Percentiles rank a stretch among this genome's conserved stretches.
Conservation (phyloP, 2,113 vertebrate species). For the Oreochromis spilurus region DNA sequence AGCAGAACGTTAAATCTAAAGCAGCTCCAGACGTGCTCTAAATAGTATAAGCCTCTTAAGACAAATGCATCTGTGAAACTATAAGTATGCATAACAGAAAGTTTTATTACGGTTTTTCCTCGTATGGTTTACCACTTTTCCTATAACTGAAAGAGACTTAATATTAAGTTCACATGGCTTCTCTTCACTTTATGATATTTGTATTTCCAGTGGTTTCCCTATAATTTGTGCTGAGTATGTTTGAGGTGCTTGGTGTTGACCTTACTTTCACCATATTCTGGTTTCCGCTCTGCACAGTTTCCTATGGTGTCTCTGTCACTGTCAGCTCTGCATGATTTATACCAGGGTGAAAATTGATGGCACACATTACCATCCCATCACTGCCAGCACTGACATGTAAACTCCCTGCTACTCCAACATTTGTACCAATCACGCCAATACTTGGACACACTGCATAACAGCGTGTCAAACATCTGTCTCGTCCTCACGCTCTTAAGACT, state of each 20-base stretch:
- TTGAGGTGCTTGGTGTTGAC: background rate
- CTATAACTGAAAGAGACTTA: background rate
- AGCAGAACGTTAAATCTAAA: background rate
- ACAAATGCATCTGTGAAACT: background rate
- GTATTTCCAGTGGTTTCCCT: constrained; percentile 36
- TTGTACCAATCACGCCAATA: background rate
- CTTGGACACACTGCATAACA: background rate
- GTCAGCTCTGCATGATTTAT: background rate
- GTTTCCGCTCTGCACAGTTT: constrained; percentile 1
- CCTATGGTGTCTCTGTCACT: background rate
- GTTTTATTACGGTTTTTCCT: background rate
- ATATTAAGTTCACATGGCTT: constrained; percentile 9
- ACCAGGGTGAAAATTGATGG: background rate
- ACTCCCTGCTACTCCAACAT: background rate
- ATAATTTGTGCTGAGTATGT: constrained; percentile 21
- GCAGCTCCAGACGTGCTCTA: background rate
- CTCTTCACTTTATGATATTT: constrained; percentile 16
- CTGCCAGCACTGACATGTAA: background rate
- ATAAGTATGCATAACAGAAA: background rate
- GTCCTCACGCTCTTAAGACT: background rate
- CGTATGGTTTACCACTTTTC: background rate
- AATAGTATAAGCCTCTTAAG: background rate
- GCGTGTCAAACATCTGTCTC: constrained; percentile 12
- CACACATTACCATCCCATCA: background rate
- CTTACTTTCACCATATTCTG: constrained; percentile 13